phyloP scores from a whole-genome alignment of 2,888 invertebrate species.

The Synergus gifuensis region DNA sequence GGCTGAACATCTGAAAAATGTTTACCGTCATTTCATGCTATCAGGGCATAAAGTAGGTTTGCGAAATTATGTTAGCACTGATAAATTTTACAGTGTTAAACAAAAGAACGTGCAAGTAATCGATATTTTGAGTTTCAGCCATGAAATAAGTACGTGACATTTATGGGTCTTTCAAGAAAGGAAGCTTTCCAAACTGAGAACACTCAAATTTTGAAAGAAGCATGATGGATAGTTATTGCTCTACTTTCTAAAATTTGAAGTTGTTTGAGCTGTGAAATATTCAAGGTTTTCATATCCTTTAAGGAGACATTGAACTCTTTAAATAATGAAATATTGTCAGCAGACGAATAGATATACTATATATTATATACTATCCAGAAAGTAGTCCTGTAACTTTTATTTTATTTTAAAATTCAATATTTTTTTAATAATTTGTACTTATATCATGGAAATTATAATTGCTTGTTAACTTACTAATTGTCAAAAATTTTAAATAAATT shows the following conservation, averaged over 20 bases:
- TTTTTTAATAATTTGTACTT: too few species aligned
- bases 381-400: neutral
- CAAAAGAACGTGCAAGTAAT: neutral
- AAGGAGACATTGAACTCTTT: neutral
- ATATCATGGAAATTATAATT: too few species aligned
- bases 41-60: conserved; percentile 10
- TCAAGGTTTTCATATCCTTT: neutral
- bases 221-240: neutral
- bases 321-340: neutral
- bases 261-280: neutral
- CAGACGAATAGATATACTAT: too few species aligned
- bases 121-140: conserved; percentile 5
- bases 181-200: neutral
- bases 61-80: neutral
- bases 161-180: neutral
- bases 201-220: neutral
- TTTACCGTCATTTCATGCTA: conserved; percentile 16
- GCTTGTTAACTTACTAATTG: too few species aligned
- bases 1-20: neutral
- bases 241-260: neutral
- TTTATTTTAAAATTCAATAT: neutral
- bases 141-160: neutral
- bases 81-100: neutral
- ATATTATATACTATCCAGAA: neutral
- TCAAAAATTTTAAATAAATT: too few species aligned